Conservation (phyloP, 2,113 vertebrate genomes). For the Todiramphus saurophagus region DNA sequence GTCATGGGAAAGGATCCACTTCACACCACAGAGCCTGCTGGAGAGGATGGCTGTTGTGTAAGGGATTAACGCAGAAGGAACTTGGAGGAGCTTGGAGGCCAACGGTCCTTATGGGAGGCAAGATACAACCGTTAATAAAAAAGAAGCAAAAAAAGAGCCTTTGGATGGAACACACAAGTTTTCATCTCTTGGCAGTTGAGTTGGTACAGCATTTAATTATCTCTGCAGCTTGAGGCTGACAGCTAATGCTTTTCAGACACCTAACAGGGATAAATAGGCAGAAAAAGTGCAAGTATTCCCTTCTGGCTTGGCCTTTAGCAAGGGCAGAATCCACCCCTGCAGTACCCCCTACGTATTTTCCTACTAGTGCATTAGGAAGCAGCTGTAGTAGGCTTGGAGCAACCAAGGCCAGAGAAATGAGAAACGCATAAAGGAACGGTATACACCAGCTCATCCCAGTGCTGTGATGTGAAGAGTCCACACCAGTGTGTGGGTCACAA, state of each 20-base stretch:
- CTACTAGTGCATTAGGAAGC: neutral
- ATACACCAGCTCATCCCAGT: neutral
- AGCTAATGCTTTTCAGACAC: neutral
- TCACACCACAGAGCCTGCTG: neutral
- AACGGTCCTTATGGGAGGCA: neutral
- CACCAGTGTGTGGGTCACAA: neutral
- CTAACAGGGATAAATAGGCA: neutral
- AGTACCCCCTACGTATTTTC: neutral
- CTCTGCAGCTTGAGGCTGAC: neutral
- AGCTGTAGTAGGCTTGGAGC: neutral
- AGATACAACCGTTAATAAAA: neutral
- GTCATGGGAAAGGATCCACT: neutral
- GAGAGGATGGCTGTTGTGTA: neutral
- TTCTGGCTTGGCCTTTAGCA: neutral
- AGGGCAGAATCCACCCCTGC: neutral
- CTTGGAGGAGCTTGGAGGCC: neutral
- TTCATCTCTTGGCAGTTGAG: neutral
- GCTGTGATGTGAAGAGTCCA: neutral
- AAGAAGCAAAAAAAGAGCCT: neutral
- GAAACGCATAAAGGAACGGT: neutral
- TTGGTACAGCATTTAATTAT: slow-evolving; percentile 26
- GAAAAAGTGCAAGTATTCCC: neutral
- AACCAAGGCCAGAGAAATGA: neutral
- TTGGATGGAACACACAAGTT: neutral
- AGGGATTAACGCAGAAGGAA: neutral